Evolutionary conservation across 2,888 invertebrate genomes (phyloP).

Genomic region (Oeneis ivallda): DNA sequence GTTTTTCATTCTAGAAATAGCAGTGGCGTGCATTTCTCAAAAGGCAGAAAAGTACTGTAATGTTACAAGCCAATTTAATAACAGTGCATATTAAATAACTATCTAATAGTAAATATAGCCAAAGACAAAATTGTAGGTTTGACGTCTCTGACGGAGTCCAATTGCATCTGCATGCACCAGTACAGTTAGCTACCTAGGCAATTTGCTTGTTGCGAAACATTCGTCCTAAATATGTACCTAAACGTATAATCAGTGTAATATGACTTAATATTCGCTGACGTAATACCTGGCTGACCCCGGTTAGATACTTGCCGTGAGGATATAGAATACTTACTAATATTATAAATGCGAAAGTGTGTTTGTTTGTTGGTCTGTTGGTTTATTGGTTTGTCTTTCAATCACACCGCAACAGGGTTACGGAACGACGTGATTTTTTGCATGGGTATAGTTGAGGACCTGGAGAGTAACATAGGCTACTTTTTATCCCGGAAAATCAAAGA

Average conservation of each 20-base stretch:
- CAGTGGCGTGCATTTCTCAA: too few species aligned
- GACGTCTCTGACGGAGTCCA: background rate
- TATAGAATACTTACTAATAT: too few species aligned
- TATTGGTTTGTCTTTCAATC: too few species aligned
- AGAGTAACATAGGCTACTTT: too few species aligned
- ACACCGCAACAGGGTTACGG: too few species aligned
- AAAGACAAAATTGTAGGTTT: conserved; percentile 12
- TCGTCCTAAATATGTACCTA: conserved; percentile 24
- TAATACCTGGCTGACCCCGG: conserved; percentile 17
- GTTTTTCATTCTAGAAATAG: too few species aligned
- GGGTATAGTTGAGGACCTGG: too few species aligned
- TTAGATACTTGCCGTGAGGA: conserved; percentile 8
- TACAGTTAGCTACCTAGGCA: conserved; percentile 5
- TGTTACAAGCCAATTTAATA: background rate
- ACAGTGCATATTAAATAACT: conserved; percentile 2
- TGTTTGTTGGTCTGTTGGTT: too few species aligned
- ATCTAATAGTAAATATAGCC: background rate
- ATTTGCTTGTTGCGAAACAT: conserved; percentile 12
- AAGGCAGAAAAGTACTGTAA: too few species aligned
- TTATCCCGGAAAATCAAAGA: too few species aligned
- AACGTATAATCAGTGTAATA: conserved; percentile 22
- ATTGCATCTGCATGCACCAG: background rate
- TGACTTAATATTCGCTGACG: conserved; percentile 23
- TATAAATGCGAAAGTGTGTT: too few species aligned
- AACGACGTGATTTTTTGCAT: too few species aligned